Percentiles rank a stretch among this genome's conserved stretches.
Evolutionary conservation across 2,888 invertebrate species (phyloP).

Genomic region (Athalia cordata): DNA sequence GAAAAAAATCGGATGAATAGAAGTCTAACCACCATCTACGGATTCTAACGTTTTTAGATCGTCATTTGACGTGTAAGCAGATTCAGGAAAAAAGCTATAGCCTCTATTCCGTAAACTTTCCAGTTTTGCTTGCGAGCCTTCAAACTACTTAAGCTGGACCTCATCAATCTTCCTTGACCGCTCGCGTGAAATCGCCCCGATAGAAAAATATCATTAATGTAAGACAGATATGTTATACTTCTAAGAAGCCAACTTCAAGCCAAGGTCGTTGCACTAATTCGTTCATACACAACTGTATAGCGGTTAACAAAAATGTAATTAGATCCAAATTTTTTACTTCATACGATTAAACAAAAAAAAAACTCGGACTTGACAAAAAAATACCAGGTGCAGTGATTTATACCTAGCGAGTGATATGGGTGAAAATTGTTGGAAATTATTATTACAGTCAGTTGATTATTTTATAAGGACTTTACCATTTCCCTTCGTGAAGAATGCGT

Average conservation of each 20-base stretch:
- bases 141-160: background rate
- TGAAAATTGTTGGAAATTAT: slow-evolving; percentile 2
- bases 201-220: no score
- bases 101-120: slow-evolving; percentile 32
- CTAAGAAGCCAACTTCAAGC: background rate
- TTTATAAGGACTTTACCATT: slow-evolving; percentile 62
- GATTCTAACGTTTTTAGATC: no score
- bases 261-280: slow-evolving; percentile 1
- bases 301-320: background rate
- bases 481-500: slow-evolving; percentile 62
- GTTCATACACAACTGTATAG: background rate
- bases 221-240: background rate
- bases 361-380: no score
- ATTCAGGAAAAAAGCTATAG: slow-evolving; percentile 14
- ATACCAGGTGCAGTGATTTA: no score
- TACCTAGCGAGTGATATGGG: no score
- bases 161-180: slow-evolving; percentile 38
- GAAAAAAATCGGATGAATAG: background rate
- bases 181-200: slow-evolving; percentile 11
- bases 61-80: background rate
- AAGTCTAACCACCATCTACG: background rate
- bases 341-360: background rate
- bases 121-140: background rate
- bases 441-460: background rate
- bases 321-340: background rate